These are phyloP conservation scores for Pseudobourletiella spinata DNA, from an alignment of 1,140 invertebrate species.

Conservation along the genomic window DNA sequence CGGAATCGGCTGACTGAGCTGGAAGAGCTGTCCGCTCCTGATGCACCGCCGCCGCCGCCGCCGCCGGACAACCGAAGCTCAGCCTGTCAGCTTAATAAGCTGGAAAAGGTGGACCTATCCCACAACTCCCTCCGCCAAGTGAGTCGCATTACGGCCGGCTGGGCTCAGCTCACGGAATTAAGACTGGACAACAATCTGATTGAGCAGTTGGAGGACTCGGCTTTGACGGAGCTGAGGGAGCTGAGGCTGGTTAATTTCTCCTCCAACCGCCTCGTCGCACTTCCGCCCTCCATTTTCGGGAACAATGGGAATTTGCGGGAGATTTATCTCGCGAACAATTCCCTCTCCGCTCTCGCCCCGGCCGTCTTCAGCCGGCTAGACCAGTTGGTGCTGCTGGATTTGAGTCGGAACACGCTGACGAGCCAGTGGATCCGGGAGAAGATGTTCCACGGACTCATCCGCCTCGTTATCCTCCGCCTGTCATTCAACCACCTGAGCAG, in stretches of 20 bases:
- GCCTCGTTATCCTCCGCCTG: constrained; percentile 72
- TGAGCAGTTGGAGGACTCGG: constrained; percentile 63
- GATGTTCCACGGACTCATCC: constrained; percentile 71
- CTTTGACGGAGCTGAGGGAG: constrained; percentile 61
- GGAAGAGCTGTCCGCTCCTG: constrained; percentile 47
- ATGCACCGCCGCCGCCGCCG: neutral
- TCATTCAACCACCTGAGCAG: constrained; percentile 71
- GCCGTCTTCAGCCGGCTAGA: constrained; percentile 74
- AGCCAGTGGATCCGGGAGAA: constrained; percentile 70
- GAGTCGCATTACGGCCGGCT: constrained; percentile 48
- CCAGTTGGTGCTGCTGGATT: constrained; percentile 71
- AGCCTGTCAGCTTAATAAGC: constrained; percentile 4
- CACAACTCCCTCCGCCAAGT: constrained; percentile 13
- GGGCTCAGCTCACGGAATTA: constrained; percentile 64
- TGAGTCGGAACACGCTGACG: constrained; percentile 75
- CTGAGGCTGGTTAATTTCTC: constrained; percentile 73
- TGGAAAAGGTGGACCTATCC: constrained; percentile 44
- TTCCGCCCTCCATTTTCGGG: constrained; percentile 69
- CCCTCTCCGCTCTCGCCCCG: constrained; percentile 63
- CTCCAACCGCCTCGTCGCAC: constrained; percentile 62
- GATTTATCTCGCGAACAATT: constrained; percentile 71
- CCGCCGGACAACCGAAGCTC: constrained; percentile 43
- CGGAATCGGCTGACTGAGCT: constrained; percentile 71
- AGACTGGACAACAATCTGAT: constrained; percentile 74
- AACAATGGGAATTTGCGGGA: constrained; percentile 65